Evolutionary conservation across 2,113 vertebrate species (phyloP).

Genomic region (Spermophilus dauricus): DNA sequence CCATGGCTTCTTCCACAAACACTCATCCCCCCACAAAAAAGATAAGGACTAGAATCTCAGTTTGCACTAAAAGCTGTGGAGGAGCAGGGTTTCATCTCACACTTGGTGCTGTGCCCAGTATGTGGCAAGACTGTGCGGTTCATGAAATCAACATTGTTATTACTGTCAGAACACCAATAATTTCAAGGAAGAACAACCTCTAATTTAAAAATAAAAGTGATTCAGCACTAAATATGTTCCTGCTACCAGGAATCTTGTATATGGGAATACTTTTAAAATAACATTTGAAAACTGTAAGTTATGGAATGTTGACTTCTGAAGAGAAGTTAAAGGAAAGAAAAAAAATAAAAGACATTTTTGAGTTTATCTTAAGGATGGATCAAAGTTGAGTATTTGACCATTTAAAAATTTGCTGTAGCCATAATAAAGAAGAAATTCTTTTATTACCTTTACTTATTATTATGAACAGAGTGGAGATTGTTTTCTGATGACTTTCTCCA

Average conservation of each 20-base stretch:
- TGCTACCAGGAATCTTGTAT: slow-evolving; percentile 36
- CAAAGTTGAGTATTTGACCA: neutral
- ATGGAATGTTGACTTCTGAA: neutral
- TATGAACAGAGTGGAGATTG: neutral
- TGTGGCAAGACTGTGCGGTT: slow-evolving; percentile 42
- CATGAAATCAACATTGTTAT: slow-evolving; percentile 68
- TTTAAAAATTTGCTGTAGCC: neutral
- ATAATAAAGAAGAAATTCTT: slow-evolving; percentile 24
- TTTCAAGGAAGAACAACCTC: slow-evolving; percentile 66
- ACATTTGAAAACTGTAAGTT: slow-evolving; percentile 47
- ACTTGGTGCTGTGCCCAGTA: slow-evolving; percentile 63
- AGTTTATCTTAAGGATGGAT: neutral
- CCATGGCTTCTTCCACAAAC: neutral
- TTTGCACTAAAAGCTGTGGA: neutral
- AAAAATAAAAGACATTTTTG: neutral
- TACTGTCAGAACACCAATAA: slow-evolving; percentile 70
- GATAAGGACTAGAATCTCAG: neutral
- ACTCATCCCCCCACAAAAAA: neutral
- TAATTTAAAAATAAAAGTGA: slow-evolving; percentile 81
- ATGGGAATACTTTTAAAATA: slow-evolving; percentile 32
- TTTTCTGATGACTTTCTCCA: neutral
- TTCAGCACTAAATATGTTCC: slow-evolving; percentile 48
- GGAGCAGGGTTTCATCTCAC: neutral
- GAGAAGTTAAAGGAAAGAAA: neutral
- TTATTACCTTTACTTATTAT: neutral